Evolutionary conservation across 2,113 vertebrate genomes (phyloP), one percentile per base, ranked within the genome.

Genomic region (Hyaena hyaena): DNA sequence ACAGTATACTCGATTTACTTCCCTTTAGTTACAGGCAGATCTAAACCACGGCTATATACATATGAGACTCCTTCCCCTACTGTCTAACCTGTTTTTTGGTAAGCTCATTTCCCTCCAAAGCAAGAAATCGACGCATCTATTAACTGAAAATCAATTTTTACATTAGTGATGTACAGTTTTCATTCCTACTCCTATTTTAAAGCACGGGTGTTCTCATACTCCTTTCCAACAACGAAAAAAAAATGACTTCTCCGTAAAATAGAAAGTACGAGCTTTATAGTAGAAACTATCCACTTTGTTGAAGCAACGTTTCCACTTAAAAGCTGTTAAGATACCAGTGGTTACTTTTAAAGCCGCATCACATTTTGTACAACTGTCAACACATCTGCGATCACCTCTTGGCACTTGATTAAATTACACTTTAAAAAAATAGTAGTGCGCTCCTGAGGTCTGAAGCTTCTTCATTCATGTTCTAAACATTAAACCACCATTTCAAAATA

Each of bases 391-490:
- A 74, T n/a, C 45, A 53, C 50, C 63, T 26, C 43, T 58, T 0
- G 43, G 31, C 33, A 19, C 24, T 6, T 65, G 85, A 45, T 26
- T 48, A 71, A 77, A 50, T 55, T 10, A 31, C 66, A 55, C 66
- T 61, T 61, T 55, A 48, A 66, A 71, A 74, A 74, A 63, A 55
- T 31, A 39, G 23, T 1, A 39, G 53, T 71, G 55, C n/a, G 88
- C 26, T 48, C 23, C 48, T 0, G 39, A 61, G 68, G 23, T 58
- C 65, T 10, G 66, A 50, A 94, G 76, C 77, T 83, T 97, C 96
- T 88, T 86, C 96, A 88, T 95, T 97, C 50, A 73, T 43, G 65
- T 23, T 58, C 55, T 48, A 90, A 73, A 88, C 53, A n/a, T 19
- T 71, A 95, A 85, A 12, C 76, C 55, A 66, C 43, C 92, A 91